A percentile compares a stretch with the other conserved stretches of the same genome.
phyloP scores from a whole-genome alignment of 2,888 invertebrate genomes.

The Hylaea fasciaria region DNA sequence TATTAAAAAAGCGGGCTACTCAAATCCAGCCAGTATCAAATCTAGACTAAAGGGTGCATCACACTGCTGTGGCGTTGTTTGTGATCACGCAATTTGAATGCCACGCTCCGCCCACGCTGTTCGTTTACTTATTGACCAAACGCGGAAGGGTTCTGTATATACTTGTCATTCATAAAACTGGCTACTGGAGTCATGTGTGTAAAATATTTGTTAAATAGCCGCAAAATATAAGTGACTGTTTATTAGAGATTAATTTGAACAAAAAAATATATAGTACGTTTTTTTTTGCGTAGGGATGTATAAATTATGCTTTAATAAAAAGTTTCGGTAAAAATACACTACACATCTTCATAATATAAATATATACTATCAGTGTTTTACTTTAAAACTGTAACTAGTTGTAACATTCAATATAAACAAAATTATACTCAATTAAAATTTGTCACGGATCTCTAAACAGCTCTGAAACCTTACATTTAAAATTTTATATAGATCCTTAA shows the following conservation, averaged over 20 bases:
- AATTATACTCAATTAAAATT: background rate
- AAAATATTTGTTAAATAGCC: no score
- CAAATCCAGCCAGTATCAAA: no score
- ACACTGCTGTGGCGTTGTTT: conserved; percentile 21
- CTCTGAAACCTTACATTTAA: conserved; percentile 34
- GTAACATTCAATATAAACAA: background rate
- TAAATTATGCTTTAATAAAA: no score
- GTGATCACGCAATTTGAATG: conserved; percentile 25
- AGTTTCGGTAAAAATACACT: no score
- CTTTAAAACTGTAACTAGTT: background rate
- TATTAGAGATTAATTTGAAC: no score
- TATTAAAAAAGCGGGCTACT: no score
- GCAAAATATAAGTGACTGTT: no score
- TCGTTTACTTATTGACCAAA: conserved; percentile 65
- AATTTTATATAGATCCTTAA: conserved; percentile 48
- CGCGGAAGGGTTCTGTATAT: conserved; percentile 57
- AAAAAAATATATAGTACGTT: no score
- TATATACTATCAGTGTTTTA: no score
- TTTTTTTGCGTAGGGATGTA: no score
- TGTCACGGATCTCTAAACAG: conserved; percentile 29
- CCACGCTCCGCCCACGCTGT: conserved; percentile 64
- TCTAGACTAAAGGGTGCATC: conserved; percentile 11
- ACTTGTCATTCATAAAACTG: conserved; percentile 40
- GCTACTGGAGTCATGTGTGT: no score
- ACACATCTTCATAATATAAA: no score